These are phyloP conservation scores for Tauraco hartlaubi DNA, from an alignment of 2,797 vertebrate species.

Conservation along the genomic window DNA sequence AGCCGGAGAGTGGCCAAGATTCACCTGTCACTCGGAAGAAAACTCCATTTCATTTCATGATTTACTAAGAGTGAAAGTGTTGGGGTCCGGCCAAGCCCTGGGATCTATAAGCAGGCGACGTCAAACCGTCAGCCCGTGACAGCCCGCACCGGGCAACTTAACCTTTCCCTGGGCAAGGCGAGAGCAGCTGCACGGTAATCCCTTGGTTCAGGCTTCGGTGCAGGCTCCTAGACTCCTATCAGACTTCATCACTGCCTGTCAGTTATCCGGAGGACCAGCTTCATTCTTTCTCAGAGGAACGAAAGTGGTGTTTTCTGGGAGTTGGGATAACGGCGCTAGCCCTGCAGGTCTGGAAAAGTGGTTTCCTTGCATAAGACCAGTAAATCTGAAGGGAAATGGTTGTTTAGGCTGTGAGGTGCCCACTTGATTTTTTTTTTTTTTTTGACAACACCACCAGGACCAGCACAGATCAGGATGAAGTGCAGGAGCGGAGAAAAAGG, in stretches of 20 bases:
- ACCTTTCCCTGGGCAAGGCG: background rate
- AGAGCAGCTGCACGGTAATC: background rate
- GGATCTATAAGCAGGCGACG: background rate
- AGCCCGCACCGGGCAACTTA: background rate
- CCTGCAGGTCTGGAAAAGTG: background rate
- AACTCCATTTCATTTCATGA: conserved; percentile 80
- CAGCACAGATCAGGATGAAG: background rate
- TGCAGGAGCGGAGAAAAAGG: background rate
- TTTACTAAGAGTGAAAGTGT: conserved; percentile 71
- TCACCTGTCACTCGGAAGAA: conserved; percentile 81
- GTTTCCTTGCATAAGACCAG: background rate
- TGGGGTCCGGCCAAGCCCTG: conserved; percentile 8
- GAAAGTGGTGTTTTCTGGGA: background rate
- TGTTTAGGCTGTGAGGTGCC: background rate
- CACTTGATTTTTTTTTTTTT: background rate
- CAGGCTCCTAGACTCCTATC: background rate
- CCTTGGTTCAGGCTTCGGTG: background rate
- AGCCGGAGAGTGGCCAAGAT: conserved; percentile 69
- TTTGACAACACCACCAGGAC: background rate
- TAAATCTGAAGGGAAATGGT: background rate
- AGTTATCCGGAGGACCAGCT: background rate
- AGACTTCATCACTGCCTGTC: background rate
- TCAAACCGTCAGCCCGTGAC: background rate
- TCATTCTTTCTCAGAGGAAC: background rate
- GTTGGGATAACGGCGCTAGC: background rate